Evolutionary conservation across 2,888 invertebrate genomes (phyloP), one percentile per base, ranked within the genome.

Genomic region (Cataglyphis livida): DNA sequence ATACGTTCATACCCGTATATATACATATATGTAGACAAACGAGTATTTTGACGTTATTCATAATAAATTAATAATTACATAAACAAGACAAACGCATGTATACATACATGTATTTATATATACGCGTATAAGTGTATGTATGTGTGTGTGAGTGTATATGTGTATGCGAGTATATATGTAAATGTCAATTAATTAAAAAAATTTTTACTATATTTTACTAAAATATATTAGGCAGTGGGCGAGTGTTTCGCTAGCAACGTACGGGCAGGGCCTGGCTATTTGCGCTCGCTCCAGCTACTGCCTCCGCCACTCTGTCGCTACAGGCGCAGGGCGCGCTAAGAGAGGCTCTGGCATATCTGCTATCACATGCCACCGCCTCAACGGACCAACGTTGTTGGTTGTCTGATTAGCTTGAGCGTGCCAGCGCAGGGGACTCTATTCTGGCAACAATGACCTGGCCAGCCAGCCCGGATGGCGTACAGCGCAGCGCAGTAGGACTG

Each of bases 201-300:
- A 89, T 82, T 87, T 85, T 21, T 71, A 88, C 88, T 85, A 90
- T 90, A 86, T 91, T 88, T 91, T 91, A 92, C 91, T 92, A 92
- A 92, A 91, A 89, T 90, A 51, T n/a, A 89, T 90, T 87, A 91
- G 91, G 91, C 92, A 92, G 92, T 93, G 94, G 93, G 93, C 94
- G 93, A 93, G 93, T 88, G 93, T 79, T 79, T 93, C 93, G 93
- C 90, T 92, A 93, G 94, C 94, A 94, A 94, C 94, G 94, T 94
- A 94, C 94, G 94, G 93, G 93, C 93, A 93, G 93, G 93, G 94
- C 94, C 93, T 93, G 93, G 94, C 94, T 93, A 93, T 94, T 92
- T 91, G 93, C 92, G 92, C 91, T 93, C 93, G 92, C 93, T 93
- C 93, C 93, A 93, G 93, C 93, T 91, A 93, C 93, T 93, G 93